Base-by-base conservation (phyloP, 2,797 vertebrate genomes). In the Tarsius wallacei region DNA sequence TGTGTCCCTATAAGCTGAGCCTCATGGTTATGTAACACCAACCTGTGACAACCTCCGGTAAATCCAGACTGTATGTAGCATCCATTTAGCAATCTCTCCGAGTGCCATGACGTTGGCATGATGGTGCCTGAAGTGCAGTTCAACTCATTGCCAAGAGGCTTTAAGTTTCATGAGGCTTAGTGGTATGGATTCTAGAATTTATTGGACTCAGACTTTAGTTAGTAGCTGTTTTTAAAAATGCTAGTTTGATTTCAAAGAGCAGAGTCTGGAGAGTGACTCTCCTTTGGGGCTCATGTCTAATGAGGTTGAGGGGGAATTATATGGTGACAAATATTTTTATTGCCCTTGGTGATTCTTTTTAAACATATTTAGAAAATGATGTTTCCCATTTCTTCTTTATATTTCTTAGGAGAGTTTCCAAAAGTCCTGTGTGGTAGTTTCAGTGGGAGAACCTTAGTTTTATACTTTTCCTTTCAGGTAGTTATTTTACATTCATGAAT, bases 91-190 rank as follows among this genome's bases (percentile, higher is more conserved):
- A 0, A 0, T 6, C 42, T 84, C 55, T 22, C 13, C 1, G 5
- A 21, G 33, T 0, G 0, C 74, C 4, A 0, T 0, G 33, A 3
- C 0, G 12, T 2, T 2, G 64, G 49, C 5, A 0, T 1, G 1
- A 1, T 0, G 2, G 53, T 6, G 28, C 16, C 57, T 0, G 5
- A n/a, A 7, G 1, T 3, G 19, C 1, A 12, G 42, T 11, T 21
- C 4, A 2, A 2, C 15, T 47, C 0, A 2, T 17, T n/a, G 9
- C 57, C 12, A 15, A 4, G 14, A 16, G 33, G 2, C 59, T 36
- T 28, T 21, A 1, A 26, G 16, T 33, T 28, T 63, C 15, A 0
- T 2, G 17, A 31, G 66, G n/a, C 4, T 31, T 16, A 0, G 21
- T 17, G 42, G 26, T 17, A 0, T 16, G 28, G 73, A 59, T 4